These are phyloP conservation scores for Cyanoliseus patagonus DNA, from an alignment of 2,113 vertebrate species.

Conservation along the genomic window DNA sequence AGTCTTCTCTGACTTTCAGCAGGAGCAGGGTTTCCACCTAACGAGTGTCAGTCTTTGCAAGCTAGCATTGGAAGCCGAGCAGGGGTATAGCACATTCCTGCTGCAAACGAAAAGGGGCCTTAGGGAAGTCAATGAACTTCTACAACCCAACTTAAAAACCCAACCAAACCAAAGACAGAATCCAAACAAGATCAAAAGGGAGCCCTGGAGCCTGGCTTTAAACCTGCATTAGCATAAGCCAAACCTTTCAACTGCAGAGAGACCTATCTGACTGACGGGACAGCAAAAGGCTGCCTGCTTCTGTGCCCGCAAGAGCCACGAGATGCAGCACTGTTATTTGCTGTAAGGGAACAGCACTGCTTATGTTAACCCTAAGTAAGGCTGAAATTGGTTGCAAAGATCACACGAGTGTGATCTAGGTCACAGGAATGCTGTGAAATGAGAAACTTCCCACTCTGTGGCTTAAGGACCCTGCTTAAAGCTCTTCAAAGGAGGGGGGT, in stretches of 20 bases:
- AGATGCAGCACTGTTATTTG: background rate
- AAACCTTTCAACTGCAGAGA: background rate
- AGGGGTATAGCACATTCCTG: background rate
- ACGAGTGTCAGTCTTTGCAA: background rate
- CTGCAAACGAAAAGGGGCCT: background rate
- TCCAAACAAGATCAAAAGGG: background rate
- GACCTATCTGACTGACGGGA: background rate
- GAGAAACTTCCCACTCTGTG: background rate
- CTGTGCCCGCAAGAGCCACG: background rate
- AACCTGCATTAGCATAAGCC: background rate
- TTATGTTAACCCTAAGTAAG: background rate
- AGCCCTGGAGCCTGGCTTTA: background rate
- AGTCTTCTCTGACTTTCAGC: background rate
- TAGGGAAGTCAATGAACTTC: background rate
- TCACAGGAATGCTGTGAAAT: background rate
- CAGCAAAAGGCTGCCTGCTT: background rate
- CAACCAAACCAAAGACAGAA: background rate
- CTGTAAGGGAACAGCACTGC: background rate
- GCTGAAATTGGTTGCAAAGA: background rate
- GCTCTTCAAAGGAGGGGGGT: background rate
- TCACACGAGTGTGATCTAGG: rapidly evolving
- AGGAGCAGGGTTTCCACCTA: background rate
- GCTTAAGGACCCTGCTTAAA: background rate
- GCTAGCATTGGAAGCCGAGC: background rate
- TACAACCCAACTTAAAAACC: background rate